phyloP scores from a whole-genome alignment of 2,888 invertebrate species.

The Dilophus febrilis region DNA sequence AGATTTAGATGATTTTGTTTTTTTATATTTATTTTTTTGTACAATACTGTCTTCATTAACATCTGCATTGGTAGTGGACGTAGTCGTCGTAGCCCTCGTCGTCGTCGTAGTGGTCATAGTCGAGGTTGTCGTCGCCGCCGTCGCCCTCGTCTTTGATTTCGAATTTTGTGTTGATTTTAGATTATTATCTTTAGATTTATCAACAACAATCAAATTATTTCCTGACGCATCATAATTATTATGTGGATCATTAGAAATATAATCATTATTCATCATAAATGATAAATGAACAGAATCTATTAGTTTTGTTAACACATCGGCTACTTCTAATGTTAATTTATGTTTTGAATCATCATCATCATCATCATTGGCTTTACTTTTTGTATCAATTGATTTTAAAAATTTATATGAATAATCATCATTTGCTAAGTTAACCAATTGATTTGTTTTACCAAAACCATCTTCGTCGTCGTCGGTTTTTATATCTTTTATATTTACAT shows the following conservation, averaged over 20 bases:
- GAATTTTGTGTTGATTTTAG: constrained; percentile 1
- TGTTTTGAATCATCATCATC: constrained; percentile 9
- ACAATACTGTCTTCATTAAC: not conserved
- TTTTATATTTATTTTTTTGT: not conserved
- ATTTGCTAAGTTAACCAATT: constrained; percentile 38
- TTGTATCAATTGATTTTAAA: constrained; percentile 10
- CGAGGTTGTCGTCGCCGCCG: not conserved
- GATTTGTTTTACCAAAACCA: constrained; percentile 36
- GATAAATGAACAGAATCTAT: constrained; percentile 43
- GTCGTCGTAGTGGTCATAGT: too few relatives aligned
- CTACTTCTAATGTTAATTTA: constrained; percentile 20
- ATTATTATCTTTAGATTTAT: constrained; percentile 11
- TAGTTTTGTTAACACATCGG: constrained; percentile 34
- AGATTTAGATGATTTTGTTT: too few relatives aligned
- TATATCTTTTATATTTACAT: constrained; percentile 8
- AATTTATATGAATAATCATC: constrained; percentile 17
- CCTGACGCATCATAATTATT: constrained; percentile 13
- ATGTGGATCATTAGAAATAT: constrained; percentile 29
- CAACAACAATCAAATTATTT: constrained; percentile 8
- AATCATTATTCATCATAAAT: constrained; percentile 36
- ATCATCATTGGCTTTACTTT: too few relatives aligned
- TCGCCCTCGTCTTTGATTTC: constrained; percentile 22
- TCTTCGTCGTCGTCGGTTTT: constrained; percentile 18
- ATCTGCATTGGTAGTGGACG: too few relatives aligned
- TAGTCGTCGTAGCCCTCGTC: too few relatives aligned